Percentiles rank a stretch among this genome's conserved stretches.
phyloP scores from a whole-genome alignment of 2,797 vertebrate species.

The Rhinogobio ventralis region DNA sequence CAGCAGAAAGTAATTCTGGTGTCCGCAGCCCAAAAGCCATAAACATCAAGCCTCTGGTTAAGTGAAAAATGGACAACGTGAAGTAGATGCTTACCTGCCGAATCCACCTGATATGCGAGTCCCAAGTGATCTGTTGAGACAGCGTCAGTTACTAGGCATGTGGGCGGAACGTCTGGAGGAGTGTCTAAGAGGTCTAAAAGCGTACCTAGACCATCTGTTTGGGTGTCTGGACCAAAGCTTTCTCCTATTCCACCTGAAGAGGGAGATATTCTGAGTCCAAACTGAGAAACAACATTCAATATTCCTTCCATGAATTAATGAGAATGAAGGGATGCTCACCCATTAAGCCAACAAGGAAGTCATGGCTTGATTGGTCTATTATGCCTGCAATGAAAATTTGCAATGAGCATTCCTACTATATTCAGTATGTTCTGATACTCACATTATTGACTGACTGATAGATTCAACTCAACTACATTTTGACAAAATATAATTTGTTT shows the following conservation, averaged over 20 bases:
- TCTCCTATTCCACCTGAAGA: conserved; percentile 61
- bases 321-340: conserved; percentile 60
- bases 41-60: conserved; percentile 11
- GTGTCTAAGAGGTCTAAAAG: conserved; percentile 46
- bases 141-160: conserved; percentile 58
- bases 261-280: conserved; percentile 30
- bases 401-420: not conserved
- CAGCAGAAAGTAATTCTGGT: not conserved
- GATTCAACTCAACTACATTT: too few species aligned
- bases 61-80: conserved; percentile 6
- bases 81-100: conserved; percentile 65
- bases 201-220: conserved; percentile 61
- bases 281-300: not conserved
- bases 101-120: conserved; percentile 62
- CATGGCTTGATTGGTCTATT: conserved; percentile 65
- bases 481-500: not conserved
- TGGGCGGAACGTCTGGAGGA: conserved; percentile 47
- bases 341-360: conserved; percentile 73
- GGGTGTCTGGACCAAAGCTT: conserved; percentile 56
- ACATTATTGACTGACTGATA: not conserved
- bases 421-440: not conserved
- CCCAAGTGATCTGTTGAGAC: conserved; percentile 66
- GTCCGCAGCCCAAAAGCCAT: not conserved
- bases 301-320: not conserved
- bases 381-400: conserved; percentile 59